Evolutionary conservation across 2,888 invertebrate species (phyloP).

Genomic region (Neoaliturus tenellus): DNA sequence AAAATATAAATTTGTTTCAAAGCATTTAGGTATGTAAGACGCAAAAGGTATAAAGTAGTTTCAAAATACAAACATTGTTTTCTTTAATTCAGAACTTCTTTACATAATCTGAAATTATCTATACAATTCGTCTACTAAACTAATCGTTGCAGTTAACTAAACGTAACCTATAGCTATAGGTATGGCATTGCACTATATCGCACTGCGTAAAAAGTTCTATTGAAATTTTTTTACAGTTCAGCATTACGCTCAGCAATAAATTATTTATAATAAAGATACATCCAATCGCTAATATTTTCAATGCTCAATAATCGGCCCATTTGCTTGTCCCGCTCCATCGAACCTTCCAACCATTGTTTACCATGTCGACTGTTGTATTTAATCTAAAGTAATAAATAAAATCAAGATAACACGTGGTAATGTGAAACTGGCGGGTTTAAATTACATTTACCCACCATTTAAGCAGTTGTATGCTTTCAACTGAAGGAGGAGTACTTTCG

Average conservation of each 20-base stretch:
- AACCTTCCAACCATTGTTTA: slow-evolving; percentile 12
- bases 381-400: neutral
- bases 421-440: neutral
- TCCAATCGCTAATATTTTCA: slow-evolving; percentile 1
- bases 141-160: neutral
- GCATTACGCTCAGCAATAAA: neutral
- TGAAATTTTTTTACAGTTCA: neutral
- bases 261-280: slow-evolving; percentile 19
- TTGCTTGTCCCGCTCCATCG: neutral
- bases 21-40: too few relatives aligned
- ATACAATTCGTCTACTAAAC: neutral
- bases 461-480: too few relatives aligned
- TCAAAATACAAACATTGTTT: too few relatives aligned
- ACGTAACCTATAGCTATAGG: neutral
- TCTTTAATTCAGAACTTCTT: too few relatives aligned
- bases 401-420: neutral
- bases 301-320: neutral
- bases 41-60: too few relatives aligned
- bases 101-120: too few relatives aligned
- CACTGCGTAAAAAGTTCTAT: neutral
- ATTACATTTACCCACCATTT: too few relatives aligned
- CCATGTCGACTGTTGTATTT: neutral
- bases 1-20: too few relatives aligned
- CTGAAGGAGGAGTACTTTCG: too few relatives aligned
- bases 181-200: neutral